Evolutionary conservation across 2,797 vertebrate species (phyloP).

Genomic region (Pterois miles): DNA sequence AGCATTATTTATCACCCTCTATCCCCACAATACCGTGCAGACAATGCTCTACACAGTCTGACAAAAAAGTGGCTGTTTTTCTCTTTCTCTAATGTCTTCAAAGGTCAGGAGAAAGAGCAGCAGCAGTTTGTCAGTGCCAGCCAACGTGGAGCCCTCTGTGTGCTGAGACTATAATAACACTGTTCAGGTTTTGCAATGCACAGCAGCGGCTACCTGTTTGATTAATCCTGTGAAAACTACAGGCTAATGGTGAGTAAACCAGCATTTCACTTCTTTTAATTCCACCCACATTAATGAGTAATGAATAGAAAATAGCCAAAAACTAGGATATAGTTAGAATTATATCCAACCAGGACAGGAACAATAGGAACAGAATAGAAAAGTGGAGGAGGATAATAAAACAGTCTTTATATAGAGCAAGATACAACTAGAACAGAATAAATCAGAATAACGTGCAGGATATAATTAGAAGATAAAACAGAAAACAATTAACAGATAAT

Average conservation of each 20-base stretch:
- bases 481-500: background rate
- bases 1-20: constrained; percentile 9
- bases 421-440: background rate
- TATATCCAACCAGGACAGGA: too few relatives aligned
- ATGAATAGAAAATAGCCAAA: too few relatives aligned
- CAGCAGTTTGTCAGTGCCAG: constrained; percentile 7
- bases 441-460: background rate
- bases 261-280: constrained; percentile 27
- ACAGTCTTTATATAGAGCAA: background rate
- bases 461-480: background rate
- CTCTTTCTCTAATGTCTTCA: background rate
- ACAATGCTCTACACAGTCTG: background rate
- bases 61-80: background rate
- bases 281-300: background rate
- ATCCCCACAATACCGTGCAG: background rate
- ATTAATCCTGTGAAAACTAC: constrained; percentile 34
- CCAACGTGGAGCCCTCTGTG: constrained; percentile 19
- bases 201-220: constrained; percentile 38
- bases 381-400: too few relatives aligned
- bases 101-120: constrained; percentile 23
- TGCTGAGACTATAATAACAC: constrained; percentile 15
- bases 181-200: constrained; percentile 41
- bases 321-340: too few relatives aligned
- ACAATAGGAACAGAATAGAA: too few relatives aligned
- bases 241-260: constrained; percentile 3